Base-by-base conservation (phyloP, 2,113 vertebrate species). In the Varanus komodoensis region DNA sequence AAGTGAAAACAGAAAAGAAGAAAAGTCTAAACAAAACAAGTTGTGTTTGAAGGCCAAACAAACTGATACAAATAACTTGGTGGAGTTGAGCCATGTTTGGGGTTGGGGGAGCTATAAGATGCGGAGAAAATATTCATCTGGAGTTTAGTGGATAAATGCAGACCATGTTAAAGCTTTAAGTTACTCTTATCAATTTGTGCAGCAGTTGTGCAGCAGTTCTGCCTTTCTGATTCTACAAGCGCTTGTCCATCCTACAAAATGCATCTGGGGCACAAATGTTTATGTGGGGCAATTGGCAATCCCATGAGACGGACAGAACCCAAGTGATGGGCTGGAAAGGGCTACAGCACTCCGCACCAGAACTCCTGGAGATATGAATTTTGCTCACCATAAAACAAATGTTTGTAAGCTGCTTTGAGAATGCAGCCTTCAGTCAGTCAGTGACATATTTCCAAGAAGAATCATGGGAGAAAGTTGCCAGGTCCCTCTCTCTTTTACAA, bases 11-110 rank as follows among this genome's bases (percentile, higher is more conserved):
- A 89, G 34, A 74, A 89, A 52, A 48, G 80, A 48, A 3, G 23
- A 61, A 52, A 32, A 89, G 84, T 78, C 23, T n/a, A 64, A 89
- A 89, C 61, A 78, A 80, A 88, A 77, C 34, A 29, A 15, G 61
- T 77, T 89, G 88, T 77, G 21, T 52, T n/a, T n/a, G n/a, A 84
- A 89, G 71, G 50, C 23, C 54, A 77, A 12, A 25, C n/a, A 64
- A 19, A 17, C 27, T 1, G 44, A 48, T 57, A 67, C 34, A 79
- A 87, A 87, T 67, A 48, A 77, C n/a, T 77, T 64, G 38, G 29
- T 50, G 8, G 54, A 23, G 3, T 3, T 52, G 57, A 32, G 29
- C 77, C 27, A 23, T 44, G 50, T 68, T 67, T 7, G 44, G 19
- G 25, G 21, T 1, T 6, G 52, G 9, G 77, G 27, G n/a, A 29